These are phyloP conservation scores for Diorhabda elongata DNA, from an alignment of 1,140 invertebrate species.

Conservation along the genomic window DNA sequence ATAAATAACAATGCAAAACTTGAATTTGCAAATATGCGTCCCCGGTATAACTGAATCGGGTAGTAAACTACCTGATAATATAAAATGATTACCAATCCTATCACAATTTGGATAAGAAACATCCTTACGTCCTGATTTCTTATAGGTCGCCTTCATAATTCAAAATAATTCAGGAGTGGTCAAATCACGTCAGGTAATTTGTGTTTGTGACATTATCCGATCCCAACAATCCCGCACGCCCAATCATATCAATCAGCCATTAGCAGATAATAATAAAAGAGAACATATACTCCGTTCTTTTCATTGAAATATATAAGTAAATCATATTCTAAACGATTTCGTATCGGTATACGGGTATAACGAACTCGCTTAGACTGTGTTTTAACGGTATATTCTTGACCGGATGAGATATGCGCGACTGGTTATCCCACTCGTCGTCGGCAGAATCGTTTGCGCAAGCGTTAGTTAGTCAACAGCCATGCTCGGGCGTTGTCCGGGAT, in stretches of 20 bases:
- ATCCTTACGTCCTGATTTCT: neutral
- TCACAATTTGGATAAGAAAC: too few species aligned
- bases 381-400: neutral
- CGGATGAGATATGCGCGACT: slow-evolving; percentile 8
- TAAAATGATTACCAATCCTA: neutral
- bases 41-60: neutral
- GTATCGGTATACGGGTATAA: too few species aligned
- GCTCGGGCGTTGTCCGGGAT: slow-evolving; percentile 29
- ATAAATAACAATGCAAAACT: neutral
- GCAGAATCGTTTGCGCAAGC: slow-evolving; percentile 24
- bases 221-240: slow-evolving; percentile 17
- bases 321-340: neutral
- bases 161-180: slow-evolving; percentile 14
- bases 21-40: neutral
- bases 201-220: slow-evolving; percentile 18
- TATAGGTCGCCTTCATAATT: slow-evolving; percentile 14
- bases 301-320: neutral
- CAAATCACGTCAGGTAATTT: slow-evolving; percentile 17
- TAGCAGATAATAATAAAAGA: slow-evolving; percentile 23
- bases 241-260: slow-evolving; percentile 29
- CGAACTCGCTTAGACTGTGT: neutral
- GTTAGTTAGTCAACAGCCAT: slow-evolving; percentile 29
- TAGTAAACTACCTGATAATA: neutral
- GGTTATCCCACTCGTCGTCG: slow-evolving; percentile 31
- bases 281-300: slow-evolving; percentile 11